A percentile compares a stretch with the other conserved stretches of the same genome.
These are phyloP conservation scores for Cryptocheilus praepositus DNA, from an alignment of 2,888 invertebrate genomes.

Conservation along the genomic window DNA sequence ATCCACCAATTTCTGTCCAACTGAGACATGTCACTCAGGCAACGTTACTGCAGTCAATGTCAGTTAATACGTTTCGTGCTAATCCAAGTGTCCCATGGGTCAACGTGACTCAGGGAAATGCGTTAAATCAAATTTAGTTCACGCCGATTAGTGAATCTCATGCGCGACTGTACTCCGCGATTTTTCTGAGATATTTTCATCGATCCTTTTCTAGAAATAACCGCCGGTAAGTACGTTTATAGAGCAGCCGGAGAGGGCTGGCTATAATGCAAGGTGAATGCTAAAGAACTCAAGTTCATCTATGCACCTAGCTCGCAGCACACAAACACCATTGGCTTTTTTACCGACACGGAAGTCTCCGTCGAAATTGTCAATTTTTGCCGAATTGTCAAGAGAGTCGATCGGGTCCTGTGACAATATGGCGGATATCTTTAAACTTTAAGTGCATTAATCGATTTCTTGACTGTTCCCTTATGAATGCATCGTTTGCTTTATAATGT, in stretches of 20 bases:
- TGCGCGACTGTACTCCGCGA: not conserved
- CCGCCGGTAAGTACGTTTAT: conserved; percentile 27
- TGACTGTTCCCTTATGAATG: too few relatives aligned
- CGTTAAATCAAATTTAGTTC: not conserved
- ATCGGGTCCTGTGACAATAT: too few relatives aligned
- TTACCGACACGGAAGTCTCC: not conserved
- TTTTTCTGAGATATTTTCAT: conserved; percentile 30
- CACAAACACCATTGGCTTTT: not conserved
- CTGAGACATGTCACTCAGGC: too few relatives aligned
- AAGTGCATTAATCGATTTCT: too few relatives aligned
- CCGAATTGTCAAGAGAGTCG: too few relatives aligned
- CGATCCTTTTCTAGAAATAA: conserved; percentile 36
- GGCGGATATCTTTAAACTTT: too few relatives aligned
- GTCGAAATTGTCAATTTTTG: not conserved
- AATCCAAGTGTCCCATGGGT: too few relatives aligned
- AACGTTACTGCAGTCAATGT: too few relatives aligned
- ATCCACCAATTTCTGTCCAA: too few relatives aligned
- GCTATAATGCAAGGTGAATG: conserved; percentile 47
- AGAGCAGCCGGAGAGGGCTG: conserved; percentile 26
- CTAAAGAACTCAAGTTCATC: conserved; percentile 34
- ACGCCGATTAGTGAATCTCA: not conserved
- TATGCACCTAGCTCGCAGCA: conserved; percentile 2
- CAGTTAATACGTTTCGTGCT: too few relatives aligned
- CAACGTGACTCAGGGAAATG: too few relatives aligned
- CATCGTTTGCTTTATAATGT: too few relatives aligned